Evolutionary conservation across 2,113 vertebrate genomes (phyloP).

Genomic region (Phylloscopus trochiloides): DNA sequence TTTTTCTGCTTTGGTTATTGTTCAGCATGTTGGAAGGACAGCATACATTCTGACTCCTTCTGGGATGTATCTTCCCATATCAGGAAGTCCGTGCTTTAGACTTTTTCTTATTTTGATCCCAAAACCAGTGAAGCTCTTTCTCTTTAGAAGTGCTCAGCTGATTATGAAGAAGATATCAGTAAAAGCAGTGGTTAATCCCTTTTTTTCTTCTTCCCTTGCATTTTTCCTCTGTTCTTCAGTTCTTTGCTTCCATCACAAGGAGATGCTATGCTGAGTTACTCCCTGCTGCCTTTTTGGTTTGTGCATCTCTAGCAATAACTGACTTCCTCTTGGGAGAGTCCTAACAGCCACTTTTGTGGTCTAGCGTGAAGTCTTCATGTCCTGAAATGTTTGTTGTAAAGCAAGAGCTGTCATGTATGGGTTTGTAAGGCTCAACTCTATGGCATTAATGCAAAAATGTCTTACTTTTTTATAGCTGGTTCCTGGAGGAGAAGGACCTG

Average conservation of each 20-base stretch:
- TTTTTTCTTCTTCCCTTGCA: neutral
- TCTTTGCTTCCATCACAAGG: neutral
- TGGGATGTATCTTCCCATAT: fast-evolving
- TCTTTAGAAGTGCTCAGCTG: neutral
- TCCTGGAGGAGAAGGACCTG: slow-evolving; percentile 97
- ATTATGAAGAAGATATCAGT: neutral
- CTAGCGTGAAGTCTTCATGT: neutral
- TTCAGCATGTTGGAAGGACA: neutral
- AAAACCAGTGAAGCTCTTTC: neutral
- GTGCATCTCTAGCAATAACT: neutral
- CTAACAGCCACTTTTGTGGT: neutral
- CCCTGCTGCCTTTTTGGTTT: neutral
- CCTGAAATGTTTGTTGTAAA: neutral
- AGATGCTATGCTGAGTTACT: neutral
- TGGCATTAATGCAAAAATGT: neutral
- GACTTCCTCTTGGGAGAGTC: neutral
- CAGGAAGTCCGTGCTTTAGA: neutral
- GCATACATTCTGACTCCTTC: neutral
- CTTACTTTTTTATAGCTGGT: slow-evolving; percentile 81
- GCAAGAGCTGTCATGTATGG: neutral
- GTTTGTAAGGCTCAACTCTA: neutral
- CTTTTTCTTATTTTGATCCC: neutral
- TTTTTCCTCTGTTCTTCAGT: neutral
- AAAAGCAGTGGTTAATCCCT: neutral
- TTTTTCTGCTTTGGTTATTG: neutral